Conservation (phyloP, 2,888 invertebrate genomes). For the Rotaria socialis region DNA sequence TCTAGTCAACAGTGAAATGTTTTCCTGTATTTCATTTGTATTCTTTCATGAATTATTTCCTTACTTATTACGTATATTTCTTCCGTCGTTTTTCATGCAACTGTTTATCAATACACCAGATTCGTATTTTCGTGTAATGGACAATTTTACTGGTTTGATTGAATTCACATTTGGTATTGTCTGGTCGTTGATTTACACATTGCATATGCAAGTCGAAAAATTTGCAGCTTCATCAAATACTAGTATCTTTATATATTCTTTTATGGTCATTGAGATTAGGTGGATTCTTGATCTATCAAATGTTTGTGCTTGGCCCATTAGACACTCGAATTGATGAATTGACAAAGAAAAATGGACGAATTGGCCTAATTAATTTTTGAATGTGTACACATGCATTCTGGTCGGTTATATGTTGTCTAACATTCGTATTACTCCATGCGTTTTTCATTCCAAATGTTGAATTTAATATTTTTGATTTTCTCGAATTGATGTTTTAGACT, state of each 20-base stretch:
- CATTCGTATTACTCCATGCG: not conserved
- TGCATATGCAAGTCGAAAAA: not conserved
- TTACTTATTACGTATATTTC: not conserved
- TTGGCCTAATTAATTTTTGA: not conserved
- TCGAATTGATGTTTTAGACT: not conserved
- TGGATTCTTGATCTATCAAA: slow-evolving; percentile 2
- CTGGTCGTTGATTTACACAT: not conserved
- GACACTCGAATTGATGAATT: slow-evolving; percentile 2
- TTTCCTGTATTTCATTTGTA: not conserved
- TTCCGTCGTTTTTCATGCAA: slow-evolving; percentile 6
- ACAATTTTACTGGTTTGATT: slow-evolving; percentile 13
- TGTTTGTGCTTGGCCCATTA: not conserved
- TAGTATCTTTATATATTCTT: not conserved
- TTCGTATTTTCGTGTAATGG: not conserved
- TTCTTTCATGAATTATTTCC: not conserved
- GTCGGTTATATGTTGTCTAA: not conserved
- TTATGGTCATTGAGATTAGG: not conserved
- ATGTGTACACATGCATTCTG: not conserved
- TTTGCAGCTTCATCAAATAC: not conserved
- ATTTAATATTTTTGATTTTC: not conserved
- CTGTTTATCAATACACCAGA: not conserved
- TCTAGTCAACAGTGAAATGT: not conserved
- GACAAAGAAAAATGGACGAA: not conserved
- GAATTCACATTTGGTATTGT: not conserved
- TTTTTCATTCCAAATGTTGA: not conserved